Conservation (phyloP, 2,797 vertebrate genomes). For the Myoxocephalus aenaeus region DNA sequence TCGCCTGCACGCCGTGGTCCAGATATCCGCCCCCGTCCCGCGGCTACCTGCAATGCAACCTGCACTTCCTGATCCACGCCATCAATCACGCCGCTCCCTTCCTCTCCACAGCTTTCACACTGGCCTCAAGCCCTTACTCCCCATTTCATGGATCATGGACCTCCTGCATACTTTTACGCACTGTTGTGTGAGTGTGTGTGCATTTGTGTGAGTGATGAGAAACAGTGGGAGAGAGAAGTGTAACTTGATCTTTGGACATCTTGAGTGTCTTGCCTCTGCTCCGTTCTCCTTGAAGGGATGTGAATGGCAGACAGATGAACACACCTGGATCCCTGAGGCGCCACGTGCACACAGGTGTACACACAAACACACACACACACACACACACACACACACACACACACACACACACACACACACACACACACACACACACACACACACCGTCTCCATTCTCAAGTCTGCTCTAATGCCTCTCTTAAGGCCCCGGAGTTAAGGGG, state of each 20-base stretch:
- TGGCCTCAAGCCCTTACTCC: slow-evolving; percentile 75
- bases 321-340: slow-evolving; percentile 70
- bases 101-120: slow-evolving; percentile 56
- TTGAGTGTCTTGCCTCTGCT: slow-evolving; percentile 58
- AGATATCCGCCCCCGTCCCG: slow-evolving; percentile 9
- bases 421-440: slow-evolving; percentile 14
- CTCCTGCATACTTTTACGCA: slow-evolving; percentile 62
- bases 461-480: slow-evolving; percentile 47
- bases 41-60: slow-evolving; percentile 66
- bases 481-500: slow-evolving; percentile 46
- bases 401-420: slow-evolving; percentile 14
- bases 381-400: slow-evolving; percentile 8
- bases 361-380: slow-evolving; percentile 14
- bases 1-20: background rate
- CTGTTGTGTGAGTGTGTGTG: slow-evolving; percentile 30
- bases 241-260: slow-evolving; percentile 71
- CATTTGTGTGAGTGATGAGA: slow-evolving; percentile 61
- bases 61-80: slow-evolving; percentile 65
- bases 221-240: slow-evolving; percentile 51
- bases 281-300: slow-evolving; percentile 66
- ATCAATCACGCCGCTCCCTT: slow-evolving; percentile 76
- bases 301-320: slow-evolving; percentile 71
- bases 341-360: slow-evolving; percentile 5
- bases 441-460: slow-evolving; percentile 14
- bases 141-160: slow-evolving; percentile 83